These are phyloP conservation scores for Premnoplex brunnescens DNA, from an alignment of 2,797 vertebrate genomes.

Conservation along the genomic window DNA sequence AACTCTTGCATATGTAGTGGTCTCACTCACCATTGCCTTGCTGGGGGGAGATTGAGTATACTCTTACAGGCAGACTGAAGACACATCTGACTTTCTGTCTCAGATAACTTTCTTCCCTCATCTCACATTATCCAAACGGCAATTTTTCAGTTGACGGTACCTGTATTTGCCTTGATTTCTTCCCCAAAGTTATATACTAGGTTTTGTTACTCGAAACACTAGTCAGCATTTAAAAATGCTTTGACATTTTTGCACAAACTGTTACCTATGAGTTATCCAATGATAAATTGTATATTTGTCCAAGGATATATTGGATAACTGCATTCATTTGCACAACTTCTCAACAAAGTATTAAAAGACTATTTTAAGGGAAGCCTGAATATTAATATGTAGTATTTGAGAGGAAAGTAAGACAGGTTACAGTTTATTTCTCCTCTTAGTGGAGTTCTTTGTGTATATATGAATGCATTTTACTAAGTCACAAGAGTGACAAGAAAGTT, in stretches of 20 bases:
- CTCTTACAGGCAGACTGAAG: neutral
- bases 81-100: neutral
- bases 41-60: neutral
- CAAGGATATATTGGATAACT: neutral
- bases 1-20: neutral
- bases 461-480: slow-evolving; percentile 16
- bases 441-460: neutral
- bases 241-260: neutral
- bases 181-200: neutral
- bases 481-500: neutral
- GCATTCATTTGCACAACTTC: neutral
- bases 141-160: neutral
- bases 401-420: neutral
- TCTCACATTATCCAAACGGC: neutral
- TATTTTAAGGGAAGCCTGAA: neutral
- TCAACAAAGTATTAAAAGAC: neutral
- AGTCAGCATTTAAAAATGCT: neutral
- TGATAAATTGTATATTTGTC: neutral
- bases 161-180: neutral
- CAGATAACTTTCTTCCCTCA: neutral
- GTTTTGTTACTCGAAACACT: neutral
- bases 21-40: neutral
- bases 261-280: neutral
- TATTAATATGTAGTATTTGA: neutral
- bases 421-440: neutral